These are phyloP conservation scores for Drosophila longiperda DNA, from an alignment of 2,888 invertebrate species.

Conservation along the genomic window DNA sequence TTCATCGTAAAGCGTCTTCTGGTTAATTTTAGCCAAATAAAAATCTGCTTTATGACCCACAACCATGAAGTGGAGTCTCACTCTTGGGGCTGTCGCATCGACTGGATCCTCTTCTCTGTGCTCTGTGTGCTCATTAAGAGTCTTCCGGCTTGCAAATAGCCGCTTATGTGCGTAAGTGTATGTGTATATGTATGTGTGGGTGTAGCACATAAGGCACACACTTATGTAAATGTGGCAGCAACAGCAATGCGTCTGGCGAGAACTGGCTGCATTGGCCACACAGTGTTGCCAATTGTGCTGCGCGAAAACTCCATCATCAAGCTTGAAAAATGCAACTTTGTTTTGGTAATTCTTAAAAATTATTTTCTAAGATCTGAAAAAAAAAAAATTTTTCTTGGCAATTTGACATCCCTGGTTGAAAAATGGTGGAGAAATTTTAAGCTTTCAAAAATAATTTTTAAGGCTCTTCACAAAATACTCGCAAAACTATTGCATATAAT, in stretches of 20 bases:
- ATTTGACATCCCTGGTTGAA: neutral
- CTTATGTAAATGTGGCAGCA: slow-evolving; percentile 76
- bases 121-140: slow-evolving; percentile 72
- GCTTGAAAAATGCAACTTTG: neutral
- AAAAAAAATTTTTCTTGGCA: neutral
- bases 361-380: neutral
- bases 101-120: slow-evolving; percentile 23
- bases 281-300: slow-evolving; percentile 10
- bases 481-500: neutral
- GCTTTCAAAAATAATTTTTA: neutral
- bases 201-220: slow-evolving; percentile 65
- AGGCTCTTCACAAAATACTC: neutral
- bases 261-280: slow-evolving; percentile 14
- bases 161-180: slow-evolving; percentile 23
- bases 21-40: slow-evolving; percentile 74
- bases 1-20: slow-evolving; percentile 40
- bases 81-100: slow-evolving; percentile 32
- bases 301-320: neutral
- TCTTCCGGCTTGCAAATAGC: slow-evolving; percentile 70
- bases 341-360: neutral
- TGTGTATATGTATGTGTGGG: slow-evolving; percentile 17
- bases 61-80: slow-evolving; percentile 24
- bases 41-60: slow-evolving; percentile 71
- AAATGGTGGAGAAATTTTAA: no score
- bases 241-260: slow-evolving; percentile 26